Conservation (phyloP, 2,888 invertebrate genomes). For the Eupithecia abbreviata region DNA sequence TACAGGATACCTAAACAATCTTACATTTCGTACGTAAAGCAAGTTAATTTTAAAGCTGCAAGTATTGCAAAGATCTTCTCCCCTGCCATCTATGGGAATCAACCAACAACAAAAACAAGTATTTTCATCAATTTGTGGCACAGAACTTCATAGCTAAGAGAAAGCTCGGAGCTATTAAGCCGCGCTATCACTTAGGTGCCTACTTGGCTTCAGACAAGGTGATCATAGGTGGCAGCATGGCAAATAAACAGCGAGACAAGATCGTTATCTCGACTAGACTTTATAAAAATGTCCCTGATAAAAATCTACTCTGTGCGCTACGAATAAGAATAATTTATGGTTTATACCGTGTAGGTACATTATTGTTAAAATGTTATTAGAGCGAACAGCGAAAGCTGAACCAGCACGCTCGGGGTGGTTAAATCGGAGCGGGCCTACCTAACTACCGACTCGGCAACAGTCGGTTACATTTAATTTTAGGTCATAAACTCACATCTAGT, state of each 20-base stretch:
- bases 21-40: neutral
- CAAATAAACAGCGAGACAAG: neutral
- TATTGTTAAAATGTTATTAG: neutral
- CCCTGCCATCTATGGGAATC: neutral
- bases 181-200: neutral
- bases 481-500: too few relatives aligned
- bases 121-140: neutral
- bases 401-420: too few relatives aligned
- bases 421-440: too few relatives aligned
- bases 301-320: neutral
- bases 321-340: neutral
- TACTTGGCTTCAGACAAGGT: neutral
- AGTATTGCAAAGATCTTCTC: neutral
- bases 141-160: neutral
- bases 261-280: neutral
- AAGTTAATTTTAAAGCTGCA: neutral
- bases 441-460: too few relatives aligned
- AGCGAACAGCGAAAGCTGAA: neutral
- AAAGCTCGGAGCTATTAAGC: neutral
- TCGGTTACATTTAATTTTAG: too few relatives aligned
- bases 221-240: neutral
- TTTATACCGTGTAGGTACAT: neutral
- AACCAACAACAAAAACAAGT: neutral
- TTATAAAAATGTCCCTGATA: neutral
- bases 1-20: neutral